A percentile compares a stretch with the other conserved stretches of the same genome.
Conservation (phyloP, 2,888 invertebrate genomes). For the Bugula neritina region DNA sequence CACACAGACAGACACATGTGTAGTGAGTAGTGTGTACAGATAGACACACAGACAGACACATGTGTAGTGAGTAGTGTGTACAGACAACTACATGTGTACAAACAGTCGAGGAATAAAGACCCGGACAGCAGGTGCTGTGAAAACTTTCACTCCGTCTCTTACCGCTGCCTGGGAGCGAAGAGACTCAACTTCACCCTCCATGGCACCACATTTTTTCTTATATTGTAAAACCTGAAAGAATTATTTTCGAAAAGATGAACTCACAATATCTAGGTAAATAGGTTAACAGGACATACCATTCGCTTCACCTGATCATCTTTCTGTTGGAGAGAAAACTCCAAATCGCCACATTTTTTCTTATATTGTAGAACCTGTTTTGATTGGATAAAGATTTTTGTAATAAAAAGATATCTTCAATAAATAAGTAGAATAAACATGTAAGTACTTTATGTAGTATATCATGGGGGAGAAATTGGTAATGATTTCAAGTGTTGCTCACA, state of each 20-base stretch:
- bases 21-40: background rate
- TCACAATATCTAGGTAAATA: background rate
- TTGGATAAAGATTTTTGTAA: no score
- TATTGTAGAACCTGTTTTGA: conserved; percentile 74
- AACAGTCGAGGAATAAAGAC: no score
- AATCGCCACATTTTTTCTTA: conserved; percentile 76
- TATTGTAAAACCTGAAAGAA: conserved; percentile 27
- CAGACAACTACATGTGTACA: conserved; percentile 16
- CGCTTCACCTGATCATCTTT: conserved; percentile 34
- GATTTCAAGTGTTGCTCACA: no score
- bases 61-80: background rate
- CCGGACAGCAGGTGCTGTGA: no score
- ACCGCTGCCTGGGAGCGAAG: conserved; percentile 32
- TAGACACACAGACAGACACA: conserved; percentile 11
- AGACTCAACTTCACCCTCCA: conserved; percentile 34
- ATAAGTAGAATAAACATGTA: no score
- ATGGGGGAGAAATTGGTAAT: no score
- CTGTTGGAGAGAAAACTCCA: conserved; percentile 59
- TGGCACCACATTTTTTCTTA: conserved; percentile 28
- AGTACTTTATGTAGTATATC: no score
- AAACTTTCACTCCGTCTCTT: conserved; percentile 6
- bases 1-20: conserved; percentile 7
- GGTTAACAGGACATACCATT: conserved; percentile 22
- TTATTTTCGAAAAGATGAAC: background rate
- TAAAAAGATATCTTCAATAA: no score